These are phyloP conservation scores for Danaus chrysippus DNA, from an alignment of 2,888 invertebrate genomes.

Conservation along the genomic window DNA sequence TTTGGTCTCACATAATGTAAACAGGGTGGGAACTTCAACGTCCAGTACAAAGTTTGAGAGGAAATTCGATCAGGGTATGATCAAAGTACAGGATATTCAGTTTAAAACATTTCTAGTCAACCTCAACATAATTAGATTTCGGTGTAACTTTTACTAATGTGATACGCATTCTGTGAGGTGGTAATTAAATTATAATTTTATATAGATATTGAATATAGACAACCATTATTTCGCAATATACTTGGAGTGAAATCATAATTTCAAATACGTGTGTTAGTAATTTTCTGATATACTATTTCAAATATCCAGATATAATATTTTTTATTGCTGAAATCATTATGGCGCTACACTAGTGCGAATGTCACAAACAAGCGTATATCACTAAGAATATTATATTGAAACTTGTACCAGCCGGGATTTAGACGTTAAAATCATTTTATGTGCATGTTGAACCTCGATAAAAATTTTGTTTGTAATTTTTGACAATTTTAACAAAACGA, in stretches of 20 bases:
- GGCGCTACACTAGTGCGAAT: not conserved
- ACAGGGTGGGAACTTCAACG: constrained; percentile 40
- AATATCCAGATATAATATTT: not conserved
- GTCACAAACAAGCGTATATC: not conserved
- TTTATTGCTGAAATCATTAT: constrained; percentile 2
- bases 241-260: too few relatives aligned
- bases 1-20: constrained; percentile 33
- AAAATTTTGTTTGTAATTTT: too few relatives aligned
- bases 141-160: constrained; percentile 18
- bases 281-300: not conserved
- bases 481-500: too few relatives aligned
- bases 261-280: too few relatives aligned
- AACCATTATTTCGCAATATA: not conserved
- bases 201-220: constrained; percentile 6
- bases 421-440: not conserved
- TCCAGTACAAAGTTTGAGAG: constrained; percentile 46
- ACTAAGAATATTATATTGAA: not conserved
- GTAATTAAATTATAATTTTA: not conserved
- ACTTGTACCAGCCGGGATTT: not conserved
- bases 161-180: constrained; percentile 5
- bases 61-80: constrained; percentile 58
- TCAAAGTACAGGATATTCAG: constrained; percentile 47
- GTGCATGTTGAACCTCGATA: not conserved
- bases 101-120: constrained; percentile 30
- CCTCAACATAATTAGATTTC: constrained; percentile 27